These are phyloP conservation scores for Sclerodermus sp. DNA, from an alignment of 2,888 invertebrate species.

Conservation along the genomic window DNA sequence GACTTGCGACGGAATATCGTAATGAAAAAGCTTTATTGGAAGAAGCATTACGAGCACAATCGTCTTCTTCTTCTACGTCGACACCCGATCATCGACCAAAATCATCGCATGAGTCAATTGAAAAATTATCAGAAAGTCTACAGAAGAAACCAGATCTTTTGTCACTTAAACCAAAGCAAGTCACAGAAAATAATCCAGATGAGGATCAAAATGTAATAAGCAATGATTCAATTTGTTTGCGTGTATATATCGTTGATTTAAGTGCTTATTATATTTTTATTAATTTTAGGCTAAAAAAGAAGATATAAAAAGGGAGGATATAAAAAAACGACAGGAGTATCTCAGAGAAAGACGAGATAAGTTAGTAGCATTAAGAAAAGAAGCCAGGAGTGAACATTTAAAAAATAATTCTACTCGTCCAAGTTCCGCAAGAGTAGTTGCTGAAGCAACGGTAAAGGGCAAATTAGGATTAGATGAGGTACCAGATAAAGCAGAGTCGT, in stretches of 20 bases:
- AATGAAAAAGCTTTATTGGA: constrained; percentile 51
- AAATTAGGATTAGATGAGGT: constrained; percentile 38
- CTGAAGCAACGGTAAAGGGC: constrained; percentile 50
- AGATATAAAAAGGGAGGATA: constrained; percentile 60
- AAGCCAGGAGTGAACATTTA: constrained; percentile 80
- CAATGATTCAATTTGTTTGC: not conserved
- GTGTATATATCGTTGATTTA: too few species aligned
- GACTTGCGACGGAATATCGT: constrained; percentile 50
- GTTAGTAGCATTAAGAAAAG: constrained; percentile 84
- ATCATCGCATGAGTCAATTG: not conserved
- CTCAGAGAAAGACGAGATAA: constrained; percentile 88
- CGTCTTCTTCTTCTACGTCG: constrained; percentile 15
- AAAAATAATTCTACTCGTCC: constrained; percentile 62
- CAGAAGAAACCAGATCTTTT: constrained; percentile 52
- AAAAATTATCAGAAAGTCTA: constrained; percentile 14
- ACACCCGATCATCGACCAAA: constrained; percentile 13
- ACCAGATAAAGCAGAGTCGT: constrained; percentile 48
- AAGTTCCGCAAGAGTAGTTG: constrained; percentile 46
- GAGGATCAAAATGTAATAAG: not conserved
- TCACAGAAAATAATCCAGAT: not conserved
- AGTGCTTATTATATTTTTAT: too few species aligned
- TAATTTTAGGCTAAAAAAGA: constrained; percentile 17
- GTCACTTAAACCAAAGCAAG: constrained; percentile 35
- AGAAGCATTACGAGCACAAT: constrained; percentile 43
- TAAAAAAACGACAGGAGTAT: constrained; percentile 81